Evolutionary conservation across 1,140 invertebrate species (phyloP), one percentile per base, ranked within the genome.

Genomic region (Maconellicoccus hirsutus): DNA sequence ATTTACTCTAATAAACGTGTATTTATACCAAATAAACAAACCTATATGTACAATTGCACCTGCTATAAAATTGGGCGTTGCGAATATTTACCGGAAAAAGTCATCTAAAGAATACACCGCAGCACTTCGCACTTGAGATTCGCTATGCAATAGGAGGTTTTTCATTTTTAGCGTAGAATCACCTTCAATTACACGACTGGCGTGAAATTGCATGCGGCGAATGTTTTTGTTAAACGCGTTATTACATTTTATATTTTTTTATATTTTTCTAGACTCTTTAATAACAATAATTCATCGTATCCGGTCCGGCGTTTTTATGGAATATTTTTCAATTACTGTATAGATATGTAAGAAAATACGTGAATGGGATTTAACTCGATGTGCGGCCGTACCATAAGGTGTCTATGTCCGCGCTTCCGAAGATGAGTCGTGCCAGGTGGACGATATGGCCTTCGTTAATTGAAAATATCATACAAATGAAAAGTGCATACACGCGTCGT

Each of bases 261-360:
- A 6, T 52, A 3, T 19, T 52, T 52, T 52, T 52, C n/a, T 16
- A 19, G 3, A 2, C 4, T 16, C 42, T 52, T 52, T 52, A 52
- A 52, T 52, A 52, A 52, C 42, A 52, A 52, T 52, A 52, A 52
- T 52, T 52, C 42, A 52, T 52, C 42, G 42, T 52, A 52, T 52
- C 42, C 42, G 42, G 42, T 19, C 29, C 29, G 29, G 29, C 42
- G 42, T 52, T 52, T 52, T 52, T 14, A 52, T 52, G 42, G n/a
- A 52, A 52, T 52, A 52, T 52, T 52, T 52, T 52, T 52, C 42
- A 52, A 52, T 52, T 52, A 52, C 42, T 52, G 29, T 12, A 33
- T 33, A 33, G 3, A 33, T 33, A 33, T 3, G 29, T 52, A 52
- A 52, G 42, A 52, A 52, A 16, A 52, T 12, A 33, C 42, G 42